These are phyloP conservation scores for Anolis carolinensis DNA, from an alignment of 2,113 vertebrate species.

Conservation along the genomic window DNA sequence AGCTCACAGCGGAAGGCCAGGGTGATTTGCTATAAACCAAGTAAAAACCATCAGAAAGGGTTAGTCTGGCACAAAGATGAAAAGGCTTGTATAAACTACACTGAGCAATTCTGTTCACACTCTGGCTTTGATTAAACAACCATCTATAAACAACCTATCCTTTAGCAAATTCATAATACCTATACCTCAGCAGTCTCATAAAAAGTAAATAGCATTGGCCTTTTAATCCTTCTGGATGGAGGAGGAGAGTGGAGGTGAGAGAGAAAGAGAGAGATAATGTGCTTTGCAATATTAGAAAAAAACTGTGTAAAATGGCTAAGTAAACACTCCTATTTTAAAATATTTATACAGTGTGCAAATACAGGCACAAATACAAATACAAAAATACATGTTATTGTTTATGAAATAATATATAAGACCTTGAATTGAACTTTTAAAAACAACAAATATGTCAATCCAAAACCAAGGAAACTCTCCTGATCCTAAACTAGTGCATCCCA, in stretches of 20 bases:
- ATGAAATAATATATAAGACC: neutral
- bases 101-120: neutral
- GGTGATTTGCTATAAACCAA: neutral
- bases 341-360: neutral
- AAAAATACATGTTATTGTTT: neutral
- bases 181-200: neutral
- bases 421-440: neutral
- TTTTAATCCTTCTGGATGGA: neutral
- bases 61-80: neutral
- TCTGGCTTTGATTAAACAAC: neutral
- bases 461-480: too few species aligned
- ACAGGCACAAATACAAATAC: too few species aligned
- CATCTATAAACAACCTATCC: neutral
- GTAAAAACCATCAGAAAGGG: neutral
- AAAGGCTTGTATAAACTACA: neutral
- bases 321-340: neutral
- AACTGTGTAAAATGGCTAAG: neutral
- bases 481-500: too few species aligned
- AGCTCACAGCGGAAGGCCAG: neutral
- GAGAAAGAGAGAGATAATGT: neutral
- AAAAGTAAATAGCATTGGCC: neutral
- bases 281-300: fast-evolving
- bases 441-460: neutral
- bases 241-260: neutral
- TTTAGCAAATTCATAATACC: neutral